Base-by-base conservation (phyloP, 2,113 vertebrate genomes). In the Pampusana beccarii region DNA sequence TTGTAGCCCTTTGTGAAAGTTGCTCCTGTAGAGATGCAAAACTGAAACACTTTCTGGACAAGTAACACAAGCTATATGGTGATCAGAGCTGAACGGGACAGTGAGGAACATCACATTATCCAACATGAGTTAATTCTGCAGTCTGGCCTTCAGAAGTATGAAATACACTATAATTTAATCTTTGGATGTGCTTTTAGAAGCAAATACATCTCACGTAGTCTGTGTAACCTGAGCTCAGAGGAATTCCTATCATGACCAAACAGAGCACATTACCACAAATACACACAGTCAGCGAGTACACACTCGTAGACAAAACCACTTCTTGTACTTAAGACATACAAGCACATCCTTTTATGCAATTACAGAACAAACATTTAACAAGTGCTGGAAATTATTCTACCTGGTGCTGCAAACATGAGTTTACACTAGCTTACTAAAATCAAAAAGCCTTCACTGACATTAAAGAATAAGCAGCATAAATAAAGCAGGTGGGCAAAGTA, bases 41-140 rank as follows among this genome's bases (percentile, higher is more conserved):
- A 14, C 19, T 20, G 14, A 70, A 78, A 64, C 21, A 18, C 33
- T 38, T 89, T 44, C 69, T 53, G 25, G 21, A 92, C 42, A 65
- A 51, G 48, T 14, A 60, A 86, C 15, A 29, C 44, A 36, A 74
- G 31, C 34, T 25, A 26, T 26, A 17, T 38, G 62, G 38, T 3
- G 26, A 12, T 66, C 10, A 19, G 11, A 70, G 84, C 25, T 44
- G 26, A 50, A 90, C 7, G n/a, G 46, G 64, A 66, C 65, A 74
- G 17, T 0, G 11, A 84, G 24, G 34, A 88, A 65, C 4, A 0
- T 21, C 40, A 18, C 1, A 0, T 42, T 24, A 80, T 5, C 24
- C 23, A 64, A 21, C 29, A 5, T 4, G 2, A 40, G 29, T 31
- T 11, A 84, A 40, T 21, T 29, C 57, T 77, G 19, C 40, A 57